phyloP scores from a whole-genome alignment of 2,113 vertebrate genomes.

The Calidris pygmaea region DNA sequence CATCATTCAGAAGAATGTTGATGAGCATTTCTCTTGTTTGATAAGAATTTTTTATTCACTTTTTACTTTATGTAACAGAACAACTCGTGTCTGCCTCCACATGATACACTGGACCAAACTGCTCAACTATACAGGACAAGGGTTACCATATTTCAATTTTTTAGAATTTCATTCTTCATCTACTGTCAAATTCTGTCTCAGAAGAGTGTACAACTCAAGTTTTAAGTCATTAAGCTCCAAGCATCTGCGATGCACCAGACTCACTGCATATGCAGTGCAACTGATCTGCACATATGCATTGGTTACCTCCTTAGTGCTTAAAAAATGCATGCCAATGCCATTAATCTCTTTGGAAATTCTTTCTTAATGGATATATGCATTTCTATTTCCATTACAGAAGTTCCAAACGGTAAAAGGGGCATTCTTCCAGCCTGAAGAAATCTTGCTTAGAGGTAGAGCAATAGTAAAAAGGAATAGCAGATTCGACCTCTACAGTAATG shows the following conservation, averaged over 20 bases:
- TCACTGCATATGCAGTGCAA: not conserved
- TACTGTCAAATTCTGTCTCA: not conserved
- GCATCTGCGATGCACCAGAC: not conserved
- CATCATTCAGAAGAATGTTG: not conserved
- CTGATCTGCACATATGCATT: not conserved
- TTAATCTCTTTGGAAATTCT: not conserved
- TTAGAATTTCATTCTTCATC: not conserved
- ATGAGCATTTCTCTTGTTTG: not conserved
- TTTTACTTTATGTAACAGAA: not conserved
- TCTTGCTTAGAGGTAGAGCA: not conserved
- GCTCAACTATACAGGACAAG: not conserved
- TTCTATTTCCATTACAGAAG: not conserved
- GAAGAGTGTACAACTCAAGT: not conserved
- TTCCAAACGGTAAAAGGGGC: not conserved
- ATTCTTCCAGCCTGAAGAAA: not conserved
- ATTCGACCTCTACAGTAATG: not conserved
- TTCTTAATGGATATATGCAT: not conserved
- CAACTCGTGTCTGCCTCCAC: accelerated
- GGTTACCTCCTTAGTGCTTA: not conserved
- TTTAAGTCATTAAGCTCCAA: not conserved
- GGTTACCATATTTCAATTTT: not conserved
- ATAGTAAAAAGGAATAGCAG: not conserved
- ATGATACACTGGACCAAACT: not conserved
- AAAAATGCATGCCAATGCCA: not conserved
- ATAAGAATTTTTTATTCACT: not conserved